Evolutionary conservation across 2,797 vertebrate genomes (phyloP).

Genomic region (Alfaro cultratus): DNA sequence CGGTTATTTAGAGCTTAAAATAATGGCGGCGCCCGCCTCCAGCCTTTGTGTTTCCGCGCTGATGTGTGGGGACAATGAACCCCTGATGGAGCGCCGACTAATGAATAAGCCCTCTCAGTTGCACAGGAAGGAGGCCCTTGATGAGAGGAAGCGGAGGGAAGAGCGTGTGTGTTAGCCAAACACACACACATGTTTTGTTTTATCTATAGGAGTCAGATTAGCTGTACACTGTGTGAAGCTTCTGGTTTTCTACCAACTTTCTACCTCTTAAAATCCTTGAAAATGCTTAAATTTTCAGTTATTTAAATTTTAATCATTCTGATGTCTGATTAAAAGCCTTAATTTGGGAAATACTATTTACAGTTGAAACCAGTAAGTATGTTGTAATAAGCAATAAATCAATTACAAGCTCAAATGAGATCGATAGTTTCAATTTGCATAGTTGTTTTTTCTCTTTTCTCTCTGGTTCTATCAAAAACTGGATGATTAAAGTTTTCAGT

Average conservation of each 20-base stretch:
- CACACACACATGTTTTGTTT: slow-evolving; percentile 40
- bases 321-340: too few species aligned
- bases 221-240: neutral
- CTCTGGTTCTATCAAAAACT: too few species aligned
- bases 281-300: too few species aligned
- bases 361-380: too few species aligned
- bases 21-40: slow-evolving; percentile 74
- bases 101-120: slow-evolving; percentile 78
- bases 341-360: too few species aligned
- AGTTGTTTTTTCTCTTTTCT: too few species aligned
- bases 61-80: slow-evolving; percentile 77
- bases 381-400: too few species aligned
- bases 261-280: neutral
- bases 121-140: slow-evolving; percentile 76
- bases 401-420: too few species aligned
- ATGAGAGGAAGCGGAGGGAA: slow-evolving; percentile 74
- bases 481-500: too few species aligned
- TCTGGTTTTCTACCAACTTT: slow-evolving; percentile 6
- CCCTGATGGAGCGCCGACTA: slow-evolving; percentile 71
- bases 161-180: slow-evolving; percentile 63
- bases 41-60: slow-evolving; percentile 71
- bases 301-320: too few species aligned
- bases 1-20: slow-evolving; percentile 78
- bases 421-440: too few species aligned
- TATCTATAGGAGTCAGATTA: slow-evolving; percentile 8